These are phyloP conservation scores for Heliconius himera DNA, from an alignment of 1,140 invertebrate genomes.

Conservation along the genomic window DNA sequence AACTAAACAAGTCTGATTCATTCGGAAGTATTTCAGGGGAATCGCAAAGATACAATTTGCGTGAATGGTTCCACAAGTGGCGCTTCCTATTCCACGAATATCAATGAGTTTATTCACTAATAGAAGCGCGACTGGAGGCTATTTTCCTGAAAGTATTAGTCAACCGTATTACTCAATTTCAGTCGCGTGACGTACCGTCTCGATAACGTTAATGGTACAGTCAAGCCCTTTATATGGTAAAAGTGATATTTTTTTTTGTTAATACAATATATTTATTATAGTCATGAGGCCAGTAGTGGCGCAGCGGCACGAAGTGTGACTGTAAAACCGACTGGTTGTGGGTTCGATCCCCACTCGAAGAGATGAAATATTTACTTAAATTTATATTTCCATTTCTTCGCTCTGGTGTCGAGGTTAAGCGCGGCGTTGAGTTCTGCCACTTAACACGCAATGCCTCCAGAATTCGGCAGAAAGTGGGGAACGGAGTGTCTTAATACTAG, in stretches of 20 bases:
- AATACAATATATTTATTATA: no score
- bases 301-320: no score
- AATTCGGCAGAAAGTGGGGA: no score
- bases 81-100: constrained; percentile 48
- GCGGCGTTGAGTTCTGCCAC: no score
- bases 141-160: constrained; percentile 52
- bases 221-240: neutral
- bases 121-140: constrained; percentile 18
- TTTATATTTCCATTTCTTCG: no score
- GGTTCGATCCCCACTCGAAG: no score
- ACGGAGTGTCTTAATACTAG: no score
- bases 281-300: no score
- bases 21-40: constrained; percentile 40
- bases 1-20: constrained; percentile 36
- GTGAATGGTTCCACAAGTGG: constrained; percentile 39
- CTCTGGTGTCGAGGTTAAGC: no score
- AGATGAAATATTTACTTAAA: no score
- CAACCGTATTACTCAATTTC: constrained; percentile 44
- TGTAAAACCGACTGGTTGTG: no score
- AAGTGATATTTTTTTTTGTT: neutral
- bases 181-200: constrained; percentile 28
- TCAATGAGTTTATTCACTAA: constrained; percentile 52
- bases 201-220: constrained; percentile 17
- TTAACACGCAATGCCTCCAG: no score
- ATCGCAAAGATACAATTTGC: constrained; percentile 29